Conservation (phyloP, 2,113 vertebrate species). For the Herpetotheres cachinnans region DNA sequence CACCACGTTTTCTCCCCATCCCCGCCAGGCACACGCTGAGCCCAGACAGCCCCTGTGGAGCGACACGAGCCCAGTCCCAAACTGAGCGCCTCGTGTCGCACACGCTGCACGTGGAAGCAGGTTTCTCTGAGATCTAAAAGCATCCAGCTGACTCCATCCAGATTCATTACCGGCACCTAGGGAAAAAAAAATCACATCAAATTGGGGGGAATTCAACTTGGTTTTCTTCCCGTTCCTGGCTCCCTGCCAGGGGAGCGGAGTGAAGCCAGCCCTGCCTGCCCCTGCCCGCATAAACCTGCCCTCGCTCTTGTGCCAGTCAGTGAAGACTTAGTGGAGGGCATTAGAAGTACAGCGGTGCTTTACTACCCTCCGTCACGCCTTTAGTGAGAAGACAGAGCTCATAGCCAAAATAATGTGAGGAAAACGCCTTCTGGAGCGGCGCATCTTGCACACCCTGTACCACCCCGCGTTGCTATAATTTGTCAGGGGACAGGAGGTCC, state of each 20-base stretch:
- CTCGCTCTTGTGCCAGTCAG: neutral
- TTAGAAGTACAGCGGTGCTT: accelerated
- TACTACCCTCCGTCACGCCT: neutral
- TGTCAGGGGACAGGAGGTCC: neutral
- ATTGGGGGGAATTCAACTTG: neutral
- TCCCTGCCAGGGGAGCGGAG: neutral
- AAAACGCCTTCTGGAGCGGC: neutral
- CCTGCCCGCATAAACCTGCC: constrained; percentile 47
- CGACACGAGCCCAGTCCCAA: neutral
- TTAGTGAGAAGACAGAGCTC: neutral
- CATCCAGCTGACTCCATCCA: neutral
- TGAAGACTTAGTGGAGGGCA: neutral
- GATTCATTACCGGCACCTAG: neutral
- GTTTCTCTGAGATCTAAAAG: neutral
- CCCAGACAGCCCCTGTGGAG: neutral
- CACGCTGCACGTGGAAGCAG: accelerated
- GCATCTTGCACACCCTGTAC: neutral
- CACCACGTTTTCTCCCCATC: neutral
- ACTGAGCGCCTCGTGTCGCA: neutral
- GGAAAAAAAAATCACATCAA: neutral
- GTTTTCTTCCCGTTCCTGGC: accelerated
- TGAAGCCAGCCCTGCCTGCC: neutral
- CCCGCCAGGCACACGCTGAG: accelerated
- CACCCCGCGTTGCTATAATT: neutral
- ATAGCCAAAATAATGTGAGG: neutral